Percentiles rank a stretch among this genome's conserved stretches.
Conservation (phyloP, 1,140 invertebrate species). For the Planococcus citri region DNA sequence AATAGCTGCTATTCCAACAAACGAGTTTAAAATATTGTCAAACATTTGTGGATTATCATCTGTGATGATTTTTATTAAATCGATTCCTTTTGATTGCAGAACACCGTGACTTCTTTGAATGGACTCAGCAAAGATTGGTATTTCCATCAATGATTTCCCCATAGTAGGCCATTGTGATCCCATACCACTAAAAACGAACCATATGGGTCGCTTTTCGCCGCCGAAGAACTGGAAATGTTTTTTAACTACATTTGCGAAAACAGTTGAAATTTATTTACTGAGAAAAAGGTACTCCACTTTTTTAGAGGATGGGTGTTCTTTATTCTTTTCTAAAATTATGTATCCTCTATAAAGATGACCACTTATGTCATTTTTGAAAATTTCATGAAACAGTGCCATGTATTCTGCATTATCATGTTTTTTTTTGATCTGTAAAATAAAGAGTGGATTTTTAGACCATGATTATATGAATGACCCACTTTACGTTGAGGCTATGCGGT, state of each 20-base stretch:
- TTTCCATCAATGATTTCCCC: conserved; percentile 42
- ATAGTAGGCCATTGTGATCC: conserved; percentile 54
- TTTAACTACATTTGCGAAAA: too few species aligned
- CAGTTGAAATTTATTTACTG: too few species aligned
- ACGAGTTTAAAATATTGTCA: conserved; percentile 49
- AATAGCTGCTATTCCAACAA: conserved; percentile 64
- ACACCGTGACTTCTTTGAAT: conserved; percentile 43
- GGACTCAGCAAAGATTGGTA: conserved; percentile 51
- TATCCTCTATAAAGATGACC: conserved; percentile 46
- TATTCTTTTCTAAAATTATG: conserved; percentile 41
- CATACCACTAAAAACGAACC: too few species aligned
- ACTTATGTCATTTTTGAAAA: background rate
- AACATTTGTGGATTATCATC: conserved; percentile 42
- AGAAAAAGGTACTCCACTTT: too few species aligned
- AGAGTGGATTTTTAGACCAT: background rate
- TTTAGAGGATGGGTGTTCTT: background rate
- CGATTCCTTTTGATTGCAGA: conserved; percentile 42
- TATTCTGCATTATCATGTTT: background rate
- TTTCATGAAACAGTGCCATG: conserved; percentile 33
- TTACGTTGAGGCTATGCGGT: too few species aligned
- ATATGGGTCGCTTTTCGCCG: too few species aligned
- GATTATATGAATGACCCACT: too few species aligned
- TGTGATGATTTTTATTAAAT: conserved; percentile 49
- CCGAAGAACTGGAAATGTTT: too few species aligned
- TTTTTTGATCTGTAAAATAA: conserved; percentile 3